These are phyloP conservation scores for Branchellion lobata DNA, from an alignment of 2,888 invertebrate genomes.

Conservation along the genomic window DNA sequence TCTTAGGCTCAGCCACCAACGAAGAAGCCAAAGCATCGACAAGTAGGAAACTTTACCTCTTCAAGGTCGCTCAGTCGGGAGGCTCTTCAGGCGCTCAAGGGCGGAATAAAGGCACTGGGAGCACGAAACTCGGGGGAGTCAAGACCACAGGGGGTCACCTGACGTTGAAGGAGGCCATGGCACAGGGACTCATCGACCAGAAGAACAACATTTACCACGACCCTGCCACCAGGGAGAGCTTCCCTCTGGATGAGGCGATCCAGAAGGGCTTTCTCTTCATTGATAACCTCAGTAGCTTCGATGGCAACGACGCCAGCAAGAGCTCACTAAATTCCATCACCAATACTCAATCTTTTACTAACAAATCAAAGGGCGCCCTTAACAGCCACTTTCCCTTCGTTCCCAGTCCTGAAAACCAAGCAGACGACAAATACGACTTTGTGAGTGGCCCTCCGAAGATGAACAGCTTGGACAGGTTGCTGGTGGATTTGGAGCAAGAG, in stretches of 20 bases:
- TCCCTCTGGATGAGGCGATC: conserved; percentile 36
- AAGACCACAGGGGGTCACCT: conserved; percentile 41
- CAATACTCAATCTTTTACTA: no score
- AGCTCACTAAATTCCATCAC: not conserved
- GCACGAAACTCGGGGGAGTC: not conserved
- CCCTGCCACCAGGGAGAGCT: conserved; percentile 35
- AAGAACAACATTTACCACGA: conserved; percentile 37
- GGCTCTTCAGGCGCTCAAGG: not conserved
- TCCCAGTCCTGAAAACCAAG: not conserved
- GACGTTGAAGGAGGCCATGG: conserved; percentile 65
- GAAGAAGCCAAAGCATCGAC: not conserved
- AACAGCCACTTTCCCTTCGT: not conserved
- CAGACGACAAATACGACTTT: not conserved
- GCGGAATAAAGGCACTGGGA: not conserved
- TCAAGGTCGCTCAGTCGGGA: not conserved
- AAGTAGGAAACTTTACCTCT: not conserved
- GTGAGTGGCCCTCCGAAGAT: not conserved
- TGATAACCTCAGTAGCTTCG: conserved; percentile 41
- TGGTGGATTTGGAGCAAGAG: conserved; percentile 7
- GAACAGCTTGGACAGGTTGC: not conserved
- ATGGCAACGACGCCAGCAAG: not conserved
- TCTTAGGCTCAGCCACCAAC: not conserved
- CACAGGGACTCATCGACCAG: conserved; percentile 72
- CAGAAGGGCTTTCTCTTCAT: conserved; percentile 36
- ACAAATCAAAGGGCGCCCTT: no score